Percentiles rank a stretch among this genome's conserved stretches.
These are phyloP conservation scores for Tuta absoluta DNA, from an alignment of 2,888 invertebrate species.

Conservation along the genomic window DNA sequence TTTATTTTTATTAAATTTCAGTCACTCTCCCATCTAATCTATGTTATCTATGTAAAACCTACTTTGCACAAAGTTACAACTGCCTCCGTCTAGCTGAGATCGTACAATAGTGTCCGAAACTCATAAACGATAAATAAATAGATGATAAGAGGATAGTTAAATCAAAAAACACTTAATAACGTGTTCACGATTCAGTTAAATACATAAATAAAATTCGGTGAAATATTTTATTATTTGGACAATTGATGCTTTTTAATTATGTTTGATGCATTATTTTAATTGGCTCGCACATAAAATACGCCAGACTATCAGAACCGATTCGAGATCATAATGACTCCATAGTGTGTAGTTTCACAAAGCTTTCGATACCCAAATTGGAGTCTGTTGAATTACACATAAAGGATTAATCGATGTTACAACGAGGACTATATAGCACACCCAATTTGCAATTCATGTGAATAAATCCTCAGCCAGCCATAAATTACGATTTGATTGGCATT, in stretches of 20 bases:
- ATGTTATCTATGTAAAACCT: no score
- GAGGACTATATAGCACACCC: conserved; percentile 17
- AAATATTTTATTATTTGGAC: background rate
- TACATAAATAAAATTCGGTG: background rate
- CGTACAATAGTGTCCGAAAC: no score
- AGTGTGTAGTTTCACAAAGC: conserved; percentile 8
- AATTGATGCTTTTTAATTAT: background rate
- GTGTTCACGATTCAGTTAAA: no score
- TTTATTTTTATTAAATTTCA: no score
- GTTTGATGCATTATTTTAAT: background rate
- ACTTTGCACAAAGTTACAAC: no score
- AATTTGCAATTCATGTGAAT: conserved; percentile 28
- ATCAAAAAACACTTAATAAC: no score
- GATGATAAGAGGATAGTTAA: no score
- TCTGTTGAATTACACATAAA: conserved; percentile 8
- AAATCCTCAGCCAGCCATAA: conserved; percentile 23
- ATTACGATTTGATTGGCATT: conserved; percentile 29
- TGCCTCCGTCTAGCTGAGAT: no score
- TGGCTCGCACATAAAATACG: background rate
- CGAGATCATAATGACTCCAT: background rate
- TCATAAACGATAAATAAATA: no score
- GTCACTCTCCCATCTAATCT: no score
- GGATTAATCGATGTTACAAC: conserved; percentile 8
- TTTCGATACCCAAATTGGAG: background rate
- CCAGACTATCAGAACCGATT: background rate